Evolutionary conservation across 2,888 invertebrate genomes (phyloP).

Genomic region (Branchipolynoe longqiensis): DNA sequence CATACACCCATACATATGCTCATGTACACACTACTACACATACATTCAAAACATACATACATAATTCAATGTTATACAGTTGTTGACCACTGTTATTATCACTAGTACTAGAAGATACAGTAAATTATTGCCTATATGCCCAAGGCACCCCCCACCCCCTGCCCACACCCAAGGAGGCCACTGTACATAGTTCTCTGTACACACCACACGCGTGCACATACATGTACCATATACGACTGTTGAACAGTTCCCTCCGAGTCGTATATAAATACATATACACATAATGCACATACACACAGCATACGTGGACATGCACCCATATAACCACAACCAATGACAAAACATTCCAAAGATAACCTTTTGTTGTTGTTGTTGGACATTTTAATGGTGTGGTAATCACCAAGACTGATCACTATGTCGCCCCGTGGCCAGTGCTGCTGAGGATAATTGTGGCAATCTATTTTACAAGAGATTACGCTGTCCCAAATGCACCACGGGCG

Average conservation of each 20-base stretch:
- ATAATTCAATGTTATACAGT: not conserved
- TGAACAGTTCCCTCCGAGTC: no score
- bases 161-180: not conserved
- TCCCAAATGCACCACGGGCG: not conserved
- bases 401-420: constrained; percentile 1
- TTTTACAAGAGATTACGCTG: constrained; percentile 5
- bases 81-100: constrained; percentile 11
- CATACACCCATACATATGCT: no score
- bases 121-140: constrained; percentile 37
- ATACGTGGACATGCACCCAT: not conserved
- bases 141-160: no score
- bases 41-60: no score
- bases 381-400: constrained; percentile 7
- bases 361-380: not conserved
- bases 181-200: constrained; percentile 20
- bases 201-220: no score
- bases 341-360: constrained; percentile 30
- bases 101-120: not conserved
- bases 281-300: no score
- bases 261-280: no score
- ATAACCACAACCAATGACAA: not conserved
- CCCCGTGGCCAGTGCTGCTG: constrained; percentile 16
- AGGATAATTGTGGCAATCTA: constrained; percentile 31
- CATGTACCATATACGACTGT: no score
- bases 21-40: no score